phyloP scores from a whole-genome alignment of 1,140 invertebrate species.

The Drosophila persimilis region DNA sequence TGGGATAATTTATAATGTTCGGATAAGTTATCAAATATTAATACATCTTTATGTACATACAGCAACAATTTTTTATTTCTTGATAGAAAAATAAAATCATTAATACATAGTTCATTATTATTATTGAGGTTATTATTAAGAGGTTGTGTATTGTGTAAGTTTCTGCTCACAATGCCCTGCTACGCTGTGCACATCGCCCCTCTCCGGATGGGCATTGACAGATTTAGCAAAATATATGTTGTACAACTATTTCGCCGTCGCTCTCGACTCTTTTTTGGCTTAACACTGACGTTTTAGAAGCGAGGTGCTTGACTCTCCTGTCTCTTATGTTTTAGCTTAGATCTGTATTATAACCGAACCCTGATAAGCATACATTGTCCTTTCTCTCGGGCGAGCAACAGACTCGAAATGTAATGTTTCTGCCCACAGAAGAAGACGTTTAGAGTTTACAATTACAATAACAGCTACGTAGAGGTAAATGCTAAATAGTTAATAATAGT shows the following conservation, averaged over 20 bases:
- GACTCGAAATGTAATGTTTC: constrained; percentile 22
- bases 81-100: constrained; percentile 62
- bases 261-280: constrained; percentile 9
- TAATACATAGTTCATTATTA: constrained; percentile 41
- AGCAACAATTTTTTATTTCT: constrained; percentile 51
- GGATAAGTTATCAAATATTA: no score
- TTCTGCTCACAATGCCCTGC: constrained; percentile 9
- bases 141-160: background rate
- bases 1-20: no score
- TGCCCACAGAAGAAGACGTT: constrained; percentile 23
- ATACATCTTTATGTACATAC: constrained; percentile 21
- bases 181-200: background rate
- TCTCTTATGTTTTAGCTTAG: constrained; percentile 23
- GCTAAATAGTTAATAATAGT: constrained; percentile 45
- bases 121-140: constrained; percentile 1
- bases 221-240: constrained; percentile 10
- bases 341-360: constrained; percentile 29
- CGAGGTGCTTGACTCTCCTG: constrained; percentile 40
- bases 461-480: constrained; percentile 44
- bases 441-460: constrained; percentile 50
- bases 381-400: background rate
- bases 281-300: constrained; percentile 39
- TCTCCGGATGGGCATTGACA: background rate
- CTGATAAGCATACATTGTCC: constrained; percentile 31
- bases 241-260: constrained; percentile 15